Evolutionary conservation across 2,113 vertebrate genomes (phyloP).

Genomic region (Tichodroma muraria): DNA sequence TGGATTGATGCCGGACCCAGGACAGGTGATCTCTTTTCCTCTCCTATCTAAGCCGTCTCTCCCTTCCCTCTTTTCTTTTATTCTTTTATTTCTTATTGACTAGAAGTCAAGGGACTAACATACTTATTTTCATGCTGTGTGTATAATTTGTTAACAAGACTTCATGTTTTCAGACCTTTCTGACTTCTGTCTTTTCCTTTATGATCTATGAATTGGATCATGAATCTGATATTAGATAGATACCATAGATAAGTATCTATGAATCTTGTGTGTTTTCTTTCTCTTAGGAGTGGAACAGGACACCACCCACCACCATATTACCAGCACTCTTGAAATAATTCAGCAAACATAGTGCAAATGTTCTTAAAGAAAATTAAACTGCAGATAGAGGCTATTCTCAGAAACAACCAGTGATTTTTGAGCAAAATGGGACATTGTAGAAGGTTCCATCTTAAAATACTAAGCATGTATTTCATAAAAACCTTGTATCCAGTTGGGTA

Average conservation of each 20-base stretch:
- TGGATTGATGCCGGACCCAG: too few relatives aligned
- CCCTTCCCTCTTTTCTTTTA: not conserved
- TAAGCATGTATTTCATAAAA: not conserved
- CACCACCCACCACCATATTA: fast-evolving
- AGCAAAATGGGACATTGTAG: not conserved
- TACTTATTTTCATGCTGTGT: not conserved
- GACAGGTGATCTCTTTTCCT: not conserved
- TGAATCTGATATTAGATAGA: too few relatives aligned
- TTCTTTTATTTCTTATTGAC: not conserved
- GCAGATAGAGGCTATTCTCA: not conserved
- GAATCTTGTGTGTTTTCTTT: not conserved
- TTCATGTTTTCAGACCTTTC: not conserved
- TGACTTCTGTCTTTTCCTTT: not conserved
- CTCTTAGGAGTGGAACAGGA: not conserved
- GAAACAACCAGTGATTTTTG: not conserved
- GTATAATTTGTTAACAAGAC: not conserved
- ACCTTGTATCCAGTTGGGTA: not conserved
- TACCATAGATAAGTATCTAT: not conserved
- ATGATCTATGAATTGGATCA: too few relatives aligned
- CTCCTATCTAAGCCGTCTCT: not conserved
- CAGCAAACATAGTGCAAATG: fast-evolving
- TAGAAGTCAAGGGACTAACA: not conserved
- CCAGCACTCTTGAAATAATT: not conserved
- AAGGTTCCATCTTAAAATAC: not conserved
- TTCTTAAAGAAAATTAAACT: not conserved